Base-by-base conservation (phyloP, 1,140 invertebrate species). In the Papilio helenus region DNA sequence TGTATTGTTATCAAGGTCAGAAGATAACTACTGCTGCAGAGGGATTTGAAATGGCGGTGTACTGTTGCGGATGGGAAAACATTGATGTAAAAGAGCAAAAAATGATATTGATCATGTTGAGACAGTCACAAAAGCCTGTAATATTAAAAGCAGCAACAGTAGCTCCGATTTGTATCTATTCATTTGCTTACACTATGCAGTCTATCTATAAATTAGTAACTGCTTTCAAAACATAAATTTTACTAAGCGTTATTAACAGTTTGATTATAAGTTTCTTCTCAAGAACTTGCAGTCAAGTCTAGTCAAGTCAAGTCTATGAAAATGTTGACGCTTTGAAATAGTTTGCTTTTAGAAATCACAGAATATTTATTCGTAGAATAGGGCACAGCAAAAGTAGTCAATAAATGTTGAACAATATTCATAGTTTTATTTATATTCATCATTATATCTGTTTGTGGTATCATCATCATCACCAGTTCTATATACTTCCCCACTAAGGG, bases 11-110 rank as follows among this genome's bases (percentile, higher is more conserved):
- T 44, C 81, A 92, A 1, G 87, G 93, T 72, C 92, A 94, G 77
- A 83, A 81, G 14, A 72, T 94, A 46, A 88, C 87, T 8, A 88
- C 90, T 79, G 86, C 89, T 9, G 86, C 91, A 3, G 88, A 93
- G 55, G 14, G 44, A 1, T 93, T 92, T 76, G 90, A 89, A 42
- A 83, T 51, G 18, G 82, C 90, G 0, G 85, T 94, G 1, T 94
- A 94, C 72, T 81, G 85, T 18, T 94, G 93, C 72, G 92, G 92
- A 0, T 94, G 93, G 93, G 90, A 93, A 77, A 88, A 88, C 8
- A 92, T 92, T 79, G 76, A 79, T 55, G 20, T 90, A 20, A 89
- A 89, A 5, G 88, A 92, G 44, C 83, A 85, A 80, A 93, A 87
- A 82, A 79, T 83, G 14, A 68, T 93, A 14, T 90, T 83, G 42